Evolutionary conservation across 2,113 vertebrate species (phyloP).

Genomic region (Tetrax tetrax): DNA sequence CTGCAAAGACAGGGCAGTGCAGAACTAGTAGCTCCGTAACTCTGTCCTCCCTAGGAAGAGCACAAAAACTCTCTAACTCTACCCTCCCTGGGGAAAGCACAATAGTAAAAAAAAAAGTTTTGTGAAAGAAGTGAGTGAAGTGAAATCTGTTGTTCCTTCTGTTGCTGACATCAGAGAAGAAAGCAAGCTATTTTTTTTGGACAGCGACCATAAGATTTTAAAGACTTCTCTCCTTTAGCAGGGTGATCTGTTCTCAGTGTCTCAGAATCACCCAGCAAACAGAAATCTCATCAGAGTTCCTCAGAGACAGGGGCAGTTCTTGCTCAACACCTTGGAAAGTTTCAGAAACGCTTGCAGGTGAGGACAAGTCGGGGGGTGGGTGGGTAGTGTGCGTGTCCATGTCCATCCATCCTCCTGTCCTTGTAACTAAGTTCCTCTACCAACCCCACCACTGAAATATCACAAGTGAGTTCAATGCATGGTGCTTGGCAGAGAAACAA

Average conservation of each 20-base stretch:
- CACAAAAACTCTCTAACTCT: neutral
- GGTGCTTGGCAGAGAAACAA: neutral
- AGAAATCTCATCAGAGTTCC: slow-evolving; percentile 54
- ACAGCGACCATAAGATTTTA: neutral
- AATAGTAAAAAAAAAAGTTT: neutral
- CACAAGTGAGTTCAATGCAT: neutral
- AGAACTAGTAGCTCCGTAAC: neutral
- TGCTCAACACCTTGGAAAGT: slow-evolving; percentile 81
- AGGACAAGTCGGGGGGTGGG: neutral
- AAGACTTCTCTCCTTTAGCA: neutral
- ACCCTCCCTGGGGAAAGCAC: neutral
- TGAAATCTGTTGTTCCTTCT: neutral
- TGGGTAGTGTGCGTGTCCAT: neutral
- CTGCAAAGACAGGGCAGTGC: neutral
- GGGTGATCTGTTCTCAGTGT: neutral
- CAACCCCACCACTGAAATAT: neutral
- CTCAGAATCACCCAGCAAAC: slow-evolving; percentile 43
- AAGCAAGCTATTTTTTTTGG: neutral
- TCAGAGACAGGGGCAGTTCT: slow-evolving; percentile 72
- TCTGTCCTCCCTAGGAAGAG: neutral
- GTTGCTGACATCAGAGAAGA: neutral
- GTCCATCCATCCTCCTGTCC: neutral
- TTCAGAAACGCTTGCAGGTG: slow-evolving; percentile 92
- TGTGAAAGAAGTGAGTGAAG: neutral
- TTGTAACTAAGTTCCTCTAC: neutral